Percentiles rank a stretch among this genome's conserved stretches.
These are phyloP conservation scores for Pelosia muscerda DNA, from an alignment of 2,888 invertebrate species.

Conservation along the genomic window DNA sequence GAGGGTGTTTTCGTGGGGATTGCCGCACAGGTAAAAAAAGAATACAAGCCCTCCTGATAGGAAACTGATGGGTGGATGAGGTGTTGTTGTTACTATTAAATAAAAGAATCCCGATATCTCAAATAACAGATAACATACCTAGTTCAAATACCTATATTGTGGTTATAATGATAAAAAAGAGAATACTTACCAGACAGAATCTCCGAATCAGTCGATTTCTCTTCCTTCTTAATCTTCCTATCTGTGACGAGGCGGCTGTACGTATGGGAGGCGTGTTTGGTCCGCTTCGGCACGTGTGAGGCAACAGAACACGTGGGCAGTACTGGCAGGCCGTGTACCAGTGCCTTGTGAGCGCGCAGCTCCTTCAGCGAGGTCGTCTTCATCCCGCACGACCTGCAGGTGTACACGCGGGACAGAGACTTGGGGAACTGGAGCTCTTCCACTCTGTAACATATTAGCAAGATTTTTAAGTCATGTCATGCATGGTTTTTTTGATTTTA, in stretches of 20 bases:
- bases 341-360: conserved; percentile 87
- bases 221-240: conserved; percentile 80
- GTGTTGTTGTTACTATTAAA: too few relatives aligned
- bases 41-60: too few relatives aligned
- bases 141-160: too few relatives aligned
- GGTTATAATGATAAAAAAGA: not conserved
- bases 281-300: not conserved
- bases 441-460: conserved; percentile 55
- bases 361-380: conserved; percentile 88
- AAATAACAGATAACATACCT: too few relatives aligned
- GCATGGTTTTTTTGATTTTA: too few relatives aligned
- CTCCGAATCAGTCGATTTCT: conserved; percentile 64
- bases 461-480: too few relatives aligned
- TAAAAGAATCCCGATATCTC: too few relatives aligned
- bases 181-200: conserved; percentile 56
- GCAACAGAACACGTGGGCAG: conserved; percentile 35
- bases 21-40: too few relatives aligned
- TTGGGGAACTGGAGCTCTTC: conserved; percentile 61
- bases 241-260: conserved; percentile 70
- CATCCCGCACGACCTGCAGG: conserved; percentile 87
- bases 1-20: too few relatives aligned
- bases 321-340: conserved; percentile 87
- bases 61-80: too few relatives aligned
- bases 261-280: conserved; percentile 66
- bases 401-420: conserved; percentile 68